Evolutionary conservation across 35 echinoderm and acorn worm genomes (phyloP).

Genomic region (Apostichopus californicus): DNA sequence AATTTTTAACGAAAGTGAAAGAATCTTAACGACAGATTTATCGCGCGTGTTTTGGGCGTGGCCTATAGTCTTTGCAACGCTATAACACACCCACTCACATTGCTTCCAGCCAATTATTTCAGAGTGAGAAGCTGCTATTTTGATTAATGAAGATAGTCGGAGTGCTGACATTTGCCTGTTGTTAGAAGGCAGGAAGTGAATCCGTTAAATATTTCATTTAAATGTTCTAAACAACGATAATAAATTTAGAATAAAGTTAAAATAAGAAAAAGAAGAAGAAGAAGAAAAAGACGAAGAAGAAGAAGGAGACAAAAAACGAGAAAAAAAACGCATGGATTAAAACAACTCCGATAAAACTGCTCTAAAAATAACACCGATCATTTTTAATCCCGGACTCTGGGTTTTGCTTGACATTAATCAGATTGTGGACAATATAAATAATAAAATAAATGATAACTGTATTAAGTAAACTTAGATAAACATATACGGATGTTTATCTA

Average conservation of each 20-base stretch:
- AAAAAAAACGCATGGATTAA: neutral
- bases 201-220: neutral
- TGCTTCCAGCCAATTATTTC: neutral
- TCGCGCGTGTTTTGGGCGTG: neutral
- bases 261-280: neutral
- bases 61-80: neutral
- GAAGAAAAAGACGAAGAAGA: neutral
- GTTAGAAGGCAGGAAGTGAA: neutral
- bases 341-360: neutral
- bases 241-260: neutral
- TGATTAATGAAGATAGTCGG: neutral
- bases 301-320: neutral
- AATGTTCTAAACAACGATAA: neutral
- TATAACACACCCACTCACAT: neutral
- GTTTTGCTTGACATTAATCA: too few relatives aligned
- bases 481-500: too few relatives aligned
- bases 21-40: neutral
- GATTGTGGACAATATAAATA: too few relatives aligned
- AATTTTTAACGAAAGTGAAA: neutral
- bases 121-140: neutral
- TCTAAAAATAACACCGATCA: neutral
- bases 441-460: too few relatives aligned
- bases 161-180: neutral
- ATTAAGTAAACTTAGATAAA: too few relatives aligned
- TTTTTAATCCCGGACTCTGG: too few relatives aligned